Base-by-base conservation (phyloP, 2,797 vertebrate genomes). In the Rhinichthys osculus region DNA sequence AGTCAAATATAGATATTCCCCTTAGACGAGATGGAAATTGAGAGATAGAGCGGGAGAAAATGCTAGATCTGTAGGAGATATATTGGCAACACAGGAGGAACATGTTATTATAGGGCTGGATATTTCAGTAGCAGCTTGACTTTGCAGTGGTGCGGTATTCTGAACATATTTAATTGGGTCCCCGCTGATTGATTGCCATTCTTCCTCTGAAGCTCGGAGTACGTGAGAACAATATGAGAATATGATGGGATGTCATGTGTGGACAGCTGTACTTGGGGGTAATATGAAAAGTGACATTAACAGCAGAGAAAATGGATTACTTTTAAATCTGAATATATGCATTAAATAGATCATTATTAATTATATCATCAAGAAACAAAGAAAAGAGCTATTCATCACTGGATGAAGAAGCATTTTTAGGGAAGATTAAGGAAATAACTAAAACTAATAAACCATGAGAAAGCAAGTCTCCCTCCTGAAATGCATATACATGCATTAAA, bases 151-250 rank as follows among this genome's bases (percentile, higher is more conserved):
- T 85, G 84, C 69, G 69, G 67, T 73, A 80, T 85, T 85, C 77
- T 85, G 84, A 85, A 85, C 84, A 81, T 85, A 80, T 85, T 85
- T 85, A 85, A 85, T 80, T 85, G 84, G 84, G 84, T 80, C 77
- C 84, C 84, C 23, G 69, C 84, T 85, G 84, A 85, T 85, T 85
- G 84, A 85, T 85, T 80, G 84, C 78, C 54, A 81, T 85, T 85
- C 84, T 80, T 85, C 54, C 57, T 64, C 54, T 80, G 77, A 85
- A 50, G 84, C 84, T 85, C 14, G 4, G 69, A 30, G 84, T 85
- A 81, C 54, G 84, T 80, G 84, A 52, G 42, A 85, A 85, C 84
- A 85, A 73, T 85, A 81, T 85, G 69, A 85, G 84, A 85, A 80
- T 72, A 69, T 64, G 77, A 85, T 66, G 77, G 57, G 77, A 85